Evolutionary conservation across 2,888 invertebrate species (phyloP).

Genomic region (Drosophila bunnanda): DNA sequence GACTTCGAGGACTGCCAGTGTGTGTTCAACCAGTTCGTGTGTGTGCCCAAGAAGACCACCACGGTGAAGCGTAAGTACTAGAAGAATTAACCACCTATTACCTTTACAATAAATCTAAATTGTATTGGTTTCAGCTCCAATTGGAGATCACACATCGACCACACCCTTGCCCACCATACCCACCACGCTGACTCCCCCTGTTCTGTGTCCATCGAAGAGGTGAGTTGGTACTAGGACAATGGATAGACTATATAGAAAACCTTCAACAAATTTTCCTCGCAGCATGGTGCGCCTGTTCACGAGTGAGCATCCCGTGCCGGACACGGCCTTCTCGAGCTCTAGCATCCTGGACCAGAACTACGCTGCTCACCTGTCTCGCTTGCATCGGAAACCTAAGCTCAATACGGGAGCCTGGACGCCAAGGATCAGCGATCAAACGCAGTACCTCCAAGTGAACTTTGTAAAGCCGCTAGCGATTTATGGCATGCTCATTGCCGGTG

Average conservation of each 20-base stretch:
- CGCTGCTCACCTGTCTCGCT: conserved; percentile 85
- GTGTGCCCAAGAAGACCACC: conserved; percentile 82
- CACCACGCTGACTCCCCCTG: conserved; percentile 84
- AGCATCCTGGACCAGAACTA: conserved; percentile 73
- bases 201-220: conserved; percentile 84
- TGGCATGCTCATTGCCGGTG: conserved; percentile 90
- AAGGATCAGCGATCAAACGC: conserved; percentile 86
- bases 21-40: conserved; percentile 90
- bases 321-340: conserved; percentile 87
- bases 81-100: not conserved
- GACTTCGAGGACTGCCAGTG: conserved; percentile 92
- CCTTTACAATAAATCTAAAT: not conserved
- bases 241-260: conserved; percentile 84
- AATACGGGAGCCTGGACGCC: conserved; percentile 89
- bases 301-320: conserved; percentile 84
- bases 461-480: conserved; percentile 89
- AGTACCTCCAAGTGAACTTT: conserved; percentile 90
- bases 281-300: conserved; percentile 11
- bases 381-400: conserved; percentile 58
- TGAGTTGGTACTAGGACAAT: conserved; percentile 70
- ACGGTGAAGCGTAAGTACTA: not conserved
- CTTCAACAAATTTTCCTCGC: conserved; percentile 60
- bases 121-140: not conserved
- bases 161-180: conserved; percentile 54
- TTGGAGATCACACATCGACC: not conserved